These are phyloP conservation scores for Prenolepis imparis DNA, from an alignment of 2,888 invertebrate genomes.

Conservation along the genomic window DNA sequence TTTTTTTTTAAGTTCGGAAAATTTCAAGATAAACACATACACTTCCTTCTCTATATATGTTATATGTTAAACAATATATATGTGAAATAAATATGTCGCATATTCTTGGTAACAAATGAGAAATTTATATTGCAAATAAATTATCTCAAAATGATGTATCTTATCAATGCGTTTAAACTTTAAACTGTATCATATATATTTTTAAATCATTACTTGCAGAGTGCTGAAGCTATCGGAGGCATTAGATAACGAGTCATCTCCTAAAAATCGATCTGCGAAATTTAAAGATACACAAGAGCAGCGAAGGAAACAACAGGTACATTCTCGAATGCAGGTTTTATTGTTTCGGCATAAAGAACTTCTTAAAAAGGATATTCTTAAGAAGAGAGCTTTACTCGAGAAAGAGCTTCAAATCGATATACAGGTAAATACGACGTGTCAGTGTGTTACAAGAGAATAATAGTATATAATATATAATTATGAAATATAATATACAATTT, in stretches of 20 bases:
- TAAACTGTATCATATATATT: neutral
- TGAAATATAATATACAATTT: neutral
- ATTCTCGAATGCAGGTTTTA: constrained; percentile 90
- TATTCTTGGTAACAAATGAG: neutral
- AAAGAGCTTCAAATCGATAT: constrained; percentile 96
- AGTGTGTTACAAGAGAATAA: neutral
- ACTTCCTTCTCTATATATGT: neutral
- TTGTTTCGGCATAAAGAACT: constrained; percentile 96
- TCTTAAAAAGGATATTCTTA: constrained; percentile 96
- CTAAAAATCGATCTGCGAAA: constrained; percentile 84
- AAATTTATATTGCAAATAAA: neutral
- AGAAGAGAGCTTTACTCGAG: constrained; percentile 95
- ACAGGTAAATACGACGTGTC: constrained; percentile 87
- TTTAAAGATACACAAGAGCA: constrained; percentile 87
- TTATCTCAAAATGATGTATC: neutral
- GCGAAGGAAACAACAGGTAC: constrained; percentile 87
- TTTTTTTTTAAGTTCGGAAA: neutral
- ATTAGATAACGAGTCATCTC: constrained; percentile 80
- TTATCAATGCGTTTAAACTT: neutral
- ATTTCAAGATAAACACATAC: neutral
- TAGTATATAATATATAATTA: neutral
- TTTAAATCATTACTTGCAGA: constrained; percentile 67
- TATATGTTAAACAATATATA: neutral
- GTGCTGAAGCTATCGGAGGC: constrained; percentile 78
- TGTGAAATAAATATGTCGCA: neutral